Conservation (phyloP, 2,113 vertebrate species). For the Dryoscopus gambensis region DNA sequence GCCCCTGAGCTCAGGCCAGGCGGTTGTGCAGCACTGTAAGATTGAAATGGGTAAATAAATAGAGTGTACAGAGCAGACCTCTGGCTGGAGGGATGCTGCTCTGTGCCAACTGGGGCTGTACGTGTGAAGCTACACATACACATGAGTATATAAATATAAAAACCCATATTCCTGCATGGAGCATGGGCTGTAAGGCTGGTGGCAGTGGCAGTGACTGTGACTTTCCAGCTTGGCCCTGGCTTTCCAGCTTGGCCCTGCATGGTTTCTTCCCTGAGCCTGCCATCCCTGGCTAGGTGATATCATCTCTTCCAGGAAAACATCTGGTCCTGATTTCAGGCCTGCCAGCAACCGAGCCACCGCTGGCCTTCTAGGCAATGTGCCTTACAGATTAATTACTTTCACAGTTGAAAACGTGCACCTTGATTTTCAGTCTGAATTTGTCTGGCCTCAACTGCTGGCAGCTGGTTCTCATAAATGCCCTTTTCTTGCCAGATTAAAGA, state of each 20-base stretch:
- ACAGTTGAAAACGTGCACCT: constrained; percentile 49
- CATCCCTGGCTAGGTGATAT: not conserved
- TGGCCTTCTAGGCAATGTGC: constrained; percentile 10
- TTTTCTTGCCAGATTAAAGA: constrained; percentile 50
- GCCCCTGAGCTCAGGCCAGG: not conserved
- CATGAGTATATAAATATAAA: no score
- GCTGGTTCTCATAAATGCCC: constrained; percentile 42
- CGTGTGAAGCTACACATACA: not conserved
- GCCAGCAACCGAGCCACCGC: fast-evolving
- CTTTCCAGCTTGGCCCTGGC: not conserved
- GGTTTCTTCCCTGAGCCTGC: not conserved
- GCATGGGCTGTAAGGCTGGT: not conserved
- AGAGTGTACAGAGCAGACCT: not conserved
- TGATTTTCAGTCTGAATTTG: constrained; percentile 49
- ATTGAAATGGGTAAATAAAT: not conserved
- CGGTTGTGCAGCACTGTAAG: fast-evolving
- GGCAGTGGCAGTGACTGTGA: fast-evolving
- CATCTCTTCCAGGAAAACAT: constrained; percentile 24
- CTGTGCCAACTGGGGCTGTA: not conserved
- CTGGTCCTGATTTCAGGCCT: constrained; percentile 40
- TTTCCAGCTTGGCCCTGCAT: not conserved
- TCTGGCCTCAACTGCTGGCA: constrained; percentile 13
- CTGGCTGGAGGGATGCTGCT: not conserved
- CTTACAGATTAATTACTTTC: constrained; percentile 51
- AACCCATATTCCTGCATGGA: not conserved